These are phyloP conservation scores for Arbacia lixula DNA, from an alignment of 53 echinoderm and acorn worm genomes.

Conservation along the genomic window DNA sequence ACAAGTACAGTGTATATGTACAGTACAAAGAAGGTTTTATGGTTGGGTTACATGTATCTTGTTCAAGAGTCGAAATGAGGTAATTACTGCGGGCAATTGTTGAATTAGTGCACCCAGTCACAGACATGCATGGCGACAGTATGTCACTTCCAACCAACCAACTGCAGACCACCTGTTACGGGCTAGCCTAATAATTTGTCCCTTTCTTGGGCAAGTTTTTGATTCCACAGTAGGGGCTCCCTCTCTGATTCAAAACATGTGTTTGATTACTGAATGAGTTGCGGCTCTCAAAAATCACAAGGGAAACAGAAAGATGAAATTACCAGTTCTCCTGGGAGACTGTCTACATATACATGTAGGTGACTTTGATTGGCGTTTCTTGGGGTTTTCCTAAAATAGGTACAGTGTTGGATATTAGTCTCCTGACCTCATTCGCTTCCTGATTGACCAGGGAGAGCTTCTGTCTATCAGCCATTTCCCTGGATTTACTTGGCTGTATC, in stretches of 20 bases:
- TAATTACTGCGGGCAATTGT: too few species aligned
- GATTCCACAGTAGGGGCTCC: slow-evolving; percentile 22
- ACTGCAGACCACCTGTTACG: slow-evolving; percentile 43
- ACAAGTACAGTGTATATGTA: too few species aligned
- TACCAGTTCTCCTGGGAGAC: slow-evolving; percentile 14
- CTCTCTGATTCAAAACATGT: slow-evolving; percentile 47
- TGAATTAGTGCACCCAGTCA: too few species aligned
- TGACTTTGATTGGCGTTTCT: slow-evolving; percentile 39
- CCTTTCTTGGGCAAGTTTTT: slow-evolving; percentile 16
- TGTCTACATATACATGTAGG: neutral
- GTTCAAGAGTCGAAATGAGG: too few species aligned
- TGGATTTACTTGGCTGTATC: too few species aligned
- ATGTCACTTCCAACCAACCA: slow-evolving; percentile 33
- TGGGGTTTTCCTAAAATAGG: slow-evolving; percentile 3
- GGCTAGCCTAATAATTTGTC: slow-evolving; percentile 15
- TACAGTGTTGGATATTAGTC: too few species aligned
- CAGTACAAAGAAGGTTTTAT: too few species aligned
- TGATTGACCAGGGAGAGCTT: slow-evolving; percentile 16
- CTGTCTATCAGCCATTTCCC: slow-evolving; percentile 6
- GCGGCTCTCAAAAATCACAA: too few species aligned
- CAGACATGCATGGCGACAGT: slow-evolving; percentile 34
- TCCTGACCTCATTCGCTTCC: slow-evolving; percentile 37
- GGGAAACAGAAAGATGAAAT: slow-evolving; percentile 42
- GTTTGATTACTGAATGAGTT: too few species aligned
- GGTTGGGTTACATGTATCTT: too few species aligned